Evolutionary conservation across 2,888 invertebrate species (phyloP).

Genomic region (Leptura quadrifasciata): DNA sequence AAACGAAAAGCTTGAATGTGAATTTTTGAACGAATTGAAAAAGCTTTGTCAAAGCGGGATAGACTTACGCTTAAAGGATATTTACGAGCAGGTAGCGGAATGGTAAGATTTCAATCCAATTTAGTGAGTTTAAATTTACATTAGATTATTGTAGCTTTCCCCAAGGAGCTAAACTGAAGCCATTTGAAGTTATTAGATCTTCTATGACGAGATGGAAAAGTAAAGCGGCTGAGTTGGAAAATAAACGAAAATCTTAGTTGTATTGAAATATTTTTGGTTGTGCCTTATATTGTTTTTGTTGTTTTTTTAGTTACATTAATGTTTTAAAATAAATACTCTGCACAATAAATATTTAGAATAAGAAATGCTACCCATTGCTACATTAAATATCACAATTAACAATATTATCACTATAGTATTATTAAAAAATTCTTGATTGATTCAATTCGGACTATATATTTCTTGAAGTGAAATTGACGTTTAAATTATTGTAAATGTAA

Average conservation of each 20-base stretch:
- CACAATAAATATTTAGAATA: too few species aligned
- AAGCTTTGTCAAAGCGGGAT: conserved; percentile 46
- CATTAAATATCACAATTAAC: too few species aligned
- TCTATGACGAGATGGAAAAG: conserved; percentile 56
- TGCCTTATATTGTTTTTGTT: too few species aligned
- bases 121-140: background rate
- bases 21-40: conserved; percentile 57
- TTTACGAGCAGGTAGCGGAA: conserved; percentile 58
- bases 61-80: conserved; percentile 52
- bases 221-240: background rate
- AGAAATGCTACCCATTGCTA: too few species aligned
- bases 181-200: conserved; percentile 53
- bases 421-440: too few species aligned
- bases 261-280: conserved; percentile 5
- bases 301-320: too few species aligned
- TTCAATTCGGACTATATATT: too few species aligned
- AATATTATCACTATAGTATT: too few species aligned
- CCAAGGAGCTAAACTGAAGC: conserved; percentile 55
- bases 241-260: too few species aligned
- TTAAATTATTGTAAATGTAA: too few species aligned
- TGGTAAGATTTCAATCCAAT: conserved; percentile 47
- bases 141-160: conserved; percentile 60
- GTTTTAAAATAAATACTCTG: too few species aligned
- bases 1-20: conserved; percentile 53
- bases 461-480: too few species aligned